phyloP scores from a whole-genome alignment of 2,888 invertebrate species.

The Nowickia ferox region DNA sequence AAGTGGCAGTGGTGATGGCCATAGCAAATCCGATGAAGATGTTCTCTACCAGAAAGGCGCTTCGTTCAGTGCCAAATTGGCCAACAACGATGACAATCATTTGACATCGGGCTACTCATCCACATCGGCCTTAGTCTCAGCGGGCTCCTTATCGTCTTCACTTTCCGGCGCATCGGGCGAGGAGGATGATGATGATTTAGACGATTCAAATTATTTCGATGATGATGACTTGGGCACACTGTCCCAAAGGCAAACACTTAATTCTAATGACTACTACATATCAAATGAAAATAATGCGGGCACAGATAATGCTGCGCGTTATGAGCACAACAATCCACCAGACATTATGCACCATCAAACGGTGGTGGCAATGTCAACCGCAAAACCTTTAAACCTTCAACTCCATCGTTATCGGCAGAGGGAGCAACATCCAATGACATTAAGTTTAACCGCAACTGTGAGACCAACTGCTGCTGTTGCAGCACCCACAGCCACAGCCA shows the following conservation, averaged over 20 bases:
- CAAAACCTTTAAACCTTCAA: slow-evolving; percentile 50
- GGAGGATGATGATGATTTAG: slow-evolving; percentile 58
- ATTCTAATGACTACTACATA: slow-evolving; percentile 82
- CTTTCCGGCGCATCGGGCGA: slow-evolving; percentile 52
- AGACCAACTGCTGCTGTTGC: slow-evolving; percentile 28
- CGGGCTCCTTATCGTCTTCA: slow-evolving; percentile 50
- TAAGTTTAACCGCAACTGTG: slow-evolving; percentile 66
- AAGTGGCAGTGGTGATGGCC: slow-evolving; percentile 84
- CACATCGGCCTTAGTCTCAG: slow-evolving; percentile 15
- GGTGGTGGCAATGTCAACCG: slow-evolving; percentile 44
- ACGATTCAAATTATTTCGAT: slow-evolving; percentile 64
- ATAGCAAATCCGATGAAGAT: slow-evolving; percentile 86
- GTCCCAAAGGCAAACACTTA: slow-evolving; percentile 76
- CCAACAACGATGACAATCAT: slow-evolving; percentile 78
- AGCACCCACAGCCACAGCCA: slow-evolving; percentile 10
- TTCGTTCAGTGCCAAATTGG: slow-evolving; percentile 90
- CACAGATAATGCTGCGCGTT: slow-evolving; percentile 45
- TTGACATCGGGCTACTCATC: slow-evolving; percentile 65
- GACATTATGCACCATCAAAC: slow-evolving; percentile 37
- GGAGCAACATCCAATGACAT: slow-evolving; percentile 13
- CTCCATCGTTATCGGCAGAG: slow-evolving; percentile 52
- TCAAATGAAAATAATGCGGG: slow-evolving; percentile 80
- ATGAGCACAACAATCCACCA: slow-evolving; percentile 60
- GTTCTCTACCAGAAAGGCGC: slow-evolving; percentile 91
- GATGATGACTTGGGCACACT: slow-evolving; percentile 60